Base-by-base conservation (phyloP, 2,113 vertebrate species). In the Cichladusa arquata region DNA sequence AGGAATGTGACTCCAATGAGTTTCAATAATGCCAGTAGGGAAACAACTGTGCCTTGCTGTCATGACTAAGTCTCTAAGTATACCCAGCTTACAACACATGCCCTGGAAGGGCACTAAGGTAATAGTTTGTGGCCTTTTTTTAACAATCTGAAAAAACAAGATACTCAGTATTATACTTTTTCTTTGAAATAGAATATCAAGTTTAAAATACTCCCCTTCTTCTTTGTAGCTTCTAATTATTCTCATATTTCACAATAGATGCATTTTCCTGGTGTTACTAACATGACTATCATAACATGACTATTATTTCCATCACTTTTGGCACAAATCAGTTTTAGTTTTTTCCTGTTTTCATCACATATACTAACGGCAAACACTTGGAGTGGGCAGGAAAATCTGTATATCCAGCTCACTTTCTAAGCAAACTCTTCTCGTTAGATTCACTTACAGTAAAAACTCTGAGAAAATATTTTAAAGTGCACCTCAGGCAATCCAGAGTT, bases 1-100 rank as follows among this genome's bases (percentile, higher is more conserved):
- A 40, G 47, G 71, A 40, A 48, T 1, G 0, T 36, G 12, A 71
- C 51, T 8, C 56, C 0, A 0, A 22, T 19, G 24, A 65, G 11
- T 60, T 72, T 57, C 45, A 64, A 12, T 61, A 73, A 73, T 25
- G 8, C 11, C 31, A 60, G 3, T 12, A 47, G 15, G 33, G 23
- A 76, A 81, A 90, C 5, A 65, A 69, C 14, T 61, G 9, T 61
- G 36, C 18, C 40, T 83, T 8, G 4, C 31, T 65, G 7, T 36
- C 19, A 36, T 40, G 53, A 54, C 15, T 54, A 89, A 84, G 24
- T n/a, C 15, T 65, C 28, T 53, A 40, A 69, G 23, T 11, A 65
- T 29, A 8, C 24, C 38, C 19, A 66, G 12, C 3, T 73, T 74
- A 26, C 24, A 91, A 45, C 9, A 58, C 15, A 18, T 70, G 54